Percentiles rank a stretch among this genome's conserved stretches.
Conservation (phyloP, 2,888 invertebrate genomes). For the Ennomos quercinarius region DNA sequence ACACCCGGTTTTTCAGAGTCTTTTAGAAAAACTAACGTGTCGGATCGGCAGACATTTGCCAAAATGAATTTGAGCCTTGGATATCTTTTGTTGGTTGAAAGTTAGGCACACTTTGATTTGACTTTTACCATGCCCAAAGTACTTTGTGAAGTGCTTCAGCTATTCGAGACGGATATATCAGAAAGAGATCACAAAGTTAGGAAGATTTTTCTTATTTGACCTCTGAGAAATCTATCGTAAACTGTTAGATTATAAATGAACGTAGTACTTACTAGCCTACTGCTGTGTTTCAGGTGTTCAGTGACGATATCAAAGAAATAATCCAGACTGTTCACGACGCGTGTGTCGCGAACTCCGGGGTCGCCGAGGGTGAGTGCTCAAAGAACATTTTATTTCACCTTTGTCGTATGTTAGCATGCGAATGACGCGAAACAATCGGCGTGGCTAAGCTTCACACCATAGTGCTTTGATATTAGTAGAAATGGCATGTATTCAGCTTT, state of each 20-base stretch:
- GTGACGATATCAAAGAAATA: slow-evolving; percentile 83
- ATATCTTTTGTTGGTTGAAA: too few relatives aligned
- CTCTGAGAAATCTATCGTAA: background rate
- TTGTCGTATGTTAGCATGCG: slow-evolving; percentile 72
- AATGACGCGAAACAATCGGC: slow-evolving; percentile 69
- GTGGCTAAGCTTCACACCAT: slow-evolving; percentile 55
- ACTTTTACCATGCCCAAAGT: too few relatives aligned
- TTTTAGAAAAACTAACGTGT: too few relatives aligned
- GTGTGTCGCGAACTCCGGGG: slow-evolving; percentile 78
- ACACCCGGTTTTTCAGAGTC: too few relatives aligned
- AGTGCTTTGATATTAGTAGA: slow-evolving; percentile 31
- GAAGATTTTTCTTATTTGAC: too few relatives aligned
- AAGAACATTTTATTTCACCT: slow-evolving; percentile 73
- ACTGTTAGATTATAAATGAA: background rate
- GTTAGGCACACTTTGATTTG: too few relatives aligned
- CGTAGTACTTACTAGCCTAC: background rate
- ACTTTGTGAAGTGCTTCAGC: too few relatives aligned
- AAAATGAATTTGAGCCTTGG: too few relatives aligned
- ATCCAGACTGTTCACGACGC: slow-evolving; percentile 79
- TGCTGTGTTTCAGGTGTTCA: slow-evolving; percentile 72
- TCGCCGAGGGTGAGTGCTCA: slow-evolving; percentile 76
- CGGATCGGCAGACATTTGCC: too few relatives aligned
- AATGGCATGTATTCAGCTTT: slow-evolving; percentile 7
- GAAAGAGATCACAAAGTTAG: too few relatives aligned
- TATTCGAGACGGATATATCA: too few relatives aligned